A percentile compares a stretch with the other conserved stretches of the same genome.
Conservation (phyloP, 2,888 invertebrate genomes). For the Cantharis rufa region DNA sequence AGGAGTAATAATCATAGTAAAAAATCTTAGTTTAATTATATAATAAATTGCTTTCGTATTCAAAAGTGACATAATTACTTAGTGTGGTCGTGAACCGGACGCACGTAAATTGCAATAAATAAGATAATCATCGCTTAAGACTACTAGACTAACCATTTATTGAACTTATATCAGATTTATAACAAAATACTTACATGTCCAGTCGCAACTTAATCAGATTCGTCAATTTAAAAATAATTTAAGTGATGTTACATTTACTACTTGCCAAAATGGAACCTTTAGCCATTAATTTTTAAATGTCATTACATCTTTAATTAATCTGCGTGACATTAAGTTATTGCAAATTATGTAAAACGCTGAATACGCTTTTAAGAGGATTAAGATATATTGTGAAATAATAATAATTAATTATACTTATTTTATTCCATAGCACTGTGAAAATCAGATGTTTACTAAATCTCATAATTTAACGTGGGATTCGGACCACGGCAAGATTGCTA, state of each 20-base stretch:
- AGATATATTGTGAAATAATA: too few relatives aligned
- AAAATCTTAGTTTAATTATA: background rate
- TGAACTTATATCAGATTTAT: constrained; percentile 20
- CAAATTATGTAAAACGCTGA: background rate
- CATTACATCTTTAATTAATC: background rate
- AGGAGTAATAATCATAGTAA: background rate
- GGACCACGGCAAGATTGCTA: too few relatives aligned
- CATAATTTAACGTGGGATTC: too few relatives aligned
- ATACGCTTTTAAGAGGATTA: background rate
- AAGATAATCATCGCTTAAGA: constrained; percentile 19
- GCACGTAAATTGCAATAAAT: constrained; percentile 15
- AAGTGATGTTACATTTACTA: background rate
- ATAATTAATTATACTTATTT: background rate
- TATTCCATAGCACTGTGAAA: too few relatives aligned
- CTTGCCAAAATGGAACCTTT: background rate
- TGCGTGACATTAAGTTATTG: background rate
- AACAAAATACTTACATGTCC: constrained; percentile 1
- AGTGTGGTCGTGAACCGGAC: constrained; percentile 15
- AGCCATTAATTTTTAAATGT: background rate
- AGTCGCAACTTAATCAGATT: background rate
- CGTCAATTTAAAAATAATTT: background rate
- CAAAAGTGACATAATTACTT: constrained; percentile 16
- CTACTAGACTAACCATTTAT: constrained; percentile 13
- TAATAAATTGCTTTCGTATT: background rate
- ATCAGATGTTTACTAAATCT: too few relatives aligned